Evolutionary conservation across 2,888 invertebrate genomes (phyloP).

Genomic region (Tromatobia lineatoria): DNA sequence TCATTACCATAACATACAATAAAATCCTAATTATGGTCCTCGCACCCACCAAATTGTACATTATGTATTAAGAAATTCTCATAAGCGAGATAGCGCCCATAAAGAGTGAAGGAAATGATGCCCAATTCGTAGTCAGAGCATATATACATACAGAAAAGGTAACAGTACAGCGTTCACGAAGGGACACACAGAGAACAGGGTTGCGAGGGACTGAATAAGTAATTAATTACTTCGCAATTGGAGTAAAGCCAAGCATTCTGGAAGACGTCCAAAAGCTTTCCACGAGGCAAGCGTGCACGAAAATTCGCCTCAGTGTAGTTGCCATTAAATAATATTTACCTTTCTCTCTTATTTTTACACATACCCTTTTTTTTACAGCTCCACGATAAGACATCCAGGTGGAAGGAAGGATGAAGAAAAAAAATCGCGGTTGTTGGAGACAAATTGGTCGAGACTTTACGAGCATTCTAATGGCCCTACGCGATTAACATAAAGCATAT

Average conservation of each 20-base stretch:
- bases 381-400: slow-evolving; percentile 56
- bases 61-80: slow-evolving; percentile 34
- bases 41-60: neutral
- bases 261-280: slow-evolving; percentile 71
- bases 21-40: neutral
- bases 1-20: neutral
- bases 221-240: slow-evolving; percentile 73
- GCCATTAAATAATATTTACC: slow-evolving; percentile 67
- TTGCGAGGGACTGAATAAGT: slow-evolving; percentile 69
- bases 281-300: slow-evolving; percentile 53
- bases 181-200: slow-evolving; percentile 24
- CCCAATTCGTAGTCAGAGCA: slow-evolving; percentile 54
- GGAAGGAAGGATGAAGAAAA: neutral
- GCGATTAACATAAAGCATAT: slow-evolving; percentile 59
- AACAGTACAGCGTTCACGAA: slow-evolving; percentile 42
- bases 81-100: slow-evolving; percentile 35
- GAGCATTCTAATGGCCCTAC: slow-evolving; percentile 52
- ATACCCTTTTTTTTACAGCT: slow-evolving; percentile 33
- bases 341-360: slow-evolving; percentile 18
- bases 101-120: slow-evolving; percentile 51
- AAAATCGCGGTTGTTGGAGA: slow-evolving; percentile 44
- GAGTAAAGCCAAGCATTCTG: slow-evolving; percentile 72
- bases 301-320: slow-evolving; percentile 58
- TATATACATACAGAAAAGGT: slow-evolving; percentile 11
- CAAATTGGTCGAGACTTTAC: slow-evolving; percentile 59